These are phyloP conservation scores for Drosophila biarmipes DNA, from an alignment of 1,140 invertebrate genomes.

Conservation along the genomic window DNA sequence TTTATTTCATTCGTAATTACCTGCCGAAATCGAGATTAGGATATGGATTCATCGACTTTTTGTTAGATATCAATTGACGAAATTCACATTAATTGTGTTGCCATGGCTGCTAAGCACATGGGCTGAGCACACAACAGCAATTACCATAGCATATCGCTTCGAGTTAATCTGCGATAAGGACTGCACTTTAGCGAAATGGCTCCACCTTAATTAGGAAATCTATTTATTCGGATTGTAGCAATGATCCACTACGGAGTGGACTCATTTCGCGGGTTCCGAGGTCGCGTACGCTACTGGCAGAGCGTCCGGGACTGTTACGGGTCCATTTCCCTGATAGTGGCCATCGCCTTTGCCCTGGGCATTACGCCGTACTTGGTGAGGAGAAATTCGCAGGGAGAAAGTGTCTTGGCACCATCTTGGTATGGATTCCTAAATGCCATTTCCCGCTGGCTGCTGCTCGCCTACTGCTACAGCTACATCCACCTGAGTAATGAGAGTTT, in stretches of 20 bases:
- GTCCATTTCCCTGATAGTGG: conserved; percentile 46
- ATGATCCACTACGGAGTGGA: conserved; percentile 27
- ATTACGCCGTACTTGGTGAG: conserved; percentile 52
- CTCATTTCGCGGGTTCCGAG: neutral
- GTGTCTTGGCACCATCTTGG: conserved; percentile 40
- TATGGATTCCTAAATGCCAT: conserved; percentile 61
- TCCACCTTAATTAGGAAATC: conserved; percentile 29
- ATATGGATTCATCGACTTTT: neutral
- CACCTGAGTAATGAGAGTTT: conserved; percentile 46
- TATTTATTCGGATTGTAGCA: conserved; percentile 26
- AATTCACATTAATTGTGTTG: conserved; percentile 7
- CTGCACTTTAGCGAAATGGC: conserved; percentile 3
- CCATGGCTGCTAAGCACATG: conserved; percentile 16
- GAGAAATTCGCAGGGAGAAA: conserved; percentile 6
- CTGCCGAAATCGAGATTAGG: neutral
- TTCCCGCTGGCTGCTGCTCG: conserved; percentile 52
- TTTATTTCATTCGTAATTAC: neutral
- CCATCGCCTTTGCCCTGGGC: conserved; percentile 38
- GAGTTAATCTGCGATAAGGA: conserved; percentile 45
- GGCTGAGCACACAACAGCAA: neutral
- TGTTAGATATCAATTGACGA: conserved; percentile 17
- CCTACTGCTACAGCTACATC: conserved; percentile 52
- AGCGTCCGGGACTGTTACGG: conserved; percentile 48
- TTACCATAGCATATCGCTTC: conserved; percentile 10
- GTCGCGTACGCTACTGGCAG: conserved; percentile 18